Conservation (phyloP, 2,113 vertebrate species). For the Hucho hucho region DNA sequence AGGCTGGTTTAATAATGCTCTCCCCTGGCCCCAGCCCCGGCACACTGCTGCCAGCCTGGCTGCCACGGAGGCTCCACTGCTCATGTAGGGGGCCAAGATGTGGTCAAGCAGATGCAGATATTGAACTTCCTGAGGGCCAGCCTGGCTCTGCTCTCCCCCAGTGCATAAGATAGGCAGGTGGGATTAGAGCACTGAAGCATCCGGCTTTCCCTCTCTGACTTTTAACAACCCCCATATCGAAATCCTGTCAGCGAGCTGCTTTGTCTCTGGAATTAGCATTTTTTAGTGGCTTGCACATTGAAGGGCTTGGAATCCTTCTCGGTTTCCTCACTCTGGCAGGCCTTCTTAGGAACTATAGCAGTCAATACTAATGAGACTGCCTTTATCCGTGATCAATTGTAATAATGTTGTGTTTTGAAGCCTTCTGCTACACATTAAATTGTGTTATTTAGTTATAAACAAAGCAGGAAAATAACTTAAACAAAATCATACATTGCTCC, state of each 20-base stretch:
- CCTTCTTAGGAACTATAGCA: conserved; percentile 45
- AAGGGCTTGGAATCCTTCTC: conserved; percentile 55
- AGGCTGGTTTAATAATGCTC: conserved; percentile 45
- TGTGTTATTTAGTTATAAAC: background rate
- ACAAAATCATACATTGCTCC: background rate
- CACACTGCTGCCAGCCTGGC: background rate
- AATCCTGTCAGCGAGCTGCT: conserved; percentile 66
- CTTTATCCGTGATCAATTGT: conserved; percentile 49
- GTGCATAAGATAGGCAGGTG: conserved; percentile 46
- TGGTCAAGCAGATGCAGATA: conserved; percentile 67
- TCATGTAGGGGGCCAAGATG: conserved; percentile 46
- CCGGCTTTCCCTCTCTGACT: conserved; percentile 33
- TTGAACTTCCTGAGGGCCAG: conserved; percentile 50
- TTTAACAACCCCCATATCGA: conserved; percentile 66
- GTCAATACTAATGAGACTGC: conserved; percentile 60
- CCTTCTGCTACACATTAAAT: conserved; percentile 38
- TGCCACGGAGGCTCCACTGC: conserved; percentile 35
- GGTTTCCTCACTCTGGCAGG: conserved; percentile 48
- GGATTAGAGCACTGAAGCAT: conserved; percentile 59
- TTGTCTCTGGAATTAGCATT: conserved; percentile 68
- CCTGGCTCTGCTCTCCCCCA: conserved; percentile 3
- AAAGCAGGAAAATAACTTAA: background rate
- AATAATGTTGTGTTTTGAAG: conserved; percentile 36
- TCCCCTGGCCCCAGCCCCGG: conserved; percentile 37
- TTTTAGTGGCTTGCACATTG: conserved; percentile 66